Conservation (phyloP, 2,113 vertebrate species). For the Pholis gunnellus region DNA sequence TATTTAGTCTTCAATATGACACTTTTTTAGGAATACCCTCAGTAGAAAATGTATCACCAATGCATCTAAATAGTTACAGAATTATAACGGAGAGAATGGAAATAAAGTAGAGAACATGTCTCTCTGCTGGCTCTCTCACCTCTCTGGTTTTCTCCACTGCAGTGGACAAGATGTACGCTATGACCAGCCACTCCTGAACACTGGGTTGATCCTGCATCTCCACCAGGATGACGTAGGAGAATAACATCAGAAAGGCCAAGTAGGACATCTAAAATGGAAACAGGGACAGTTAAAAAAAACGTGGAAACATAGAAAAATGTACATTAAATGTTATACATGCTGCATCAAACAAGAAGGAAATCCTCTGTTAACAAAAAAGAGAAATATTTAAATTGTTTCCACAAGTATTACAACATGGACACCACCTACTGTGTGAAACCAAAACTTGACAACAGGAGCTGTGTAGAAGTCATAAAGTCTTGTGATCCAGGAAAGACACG, state of each 20-base stretch:
- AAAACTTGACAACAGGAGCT: conserved; percentile 98
- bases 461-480: conserved; percentile 95
- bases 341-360: not conserved
- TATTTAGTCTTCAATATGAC: not conserved
- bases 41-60: not conserved
- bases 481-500: conserved; percentile 84
- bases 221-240: conserved; percentile 93
- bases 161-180: conserved; percentile 91
- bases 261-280: conserved; percentile 88
- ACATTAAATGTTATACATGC: not conserved
- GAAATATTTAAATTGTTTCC: not conserved
- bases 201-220: conserved; percentile 91
- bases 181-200: conserved; percentile 93
- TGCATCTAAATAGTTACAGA: not conserved
- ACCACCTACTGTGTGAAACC: conserved; percentile 94
- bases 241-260: conserved; percentile 93
- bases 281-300: not conserved
- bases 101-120: not conserved
- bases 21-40: not conserved
- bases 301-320: not conserved
- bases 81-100: not conserved
- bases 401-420: not conserved
- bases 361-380: not conserved
- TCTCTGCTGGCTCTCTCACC: conserved; percentile 81
- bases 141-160: conserved; percentile 94